phyloP scores from a whole-genome alignment of 2,888 invertebrate species.

The Drosophila sordidula region DNA sequence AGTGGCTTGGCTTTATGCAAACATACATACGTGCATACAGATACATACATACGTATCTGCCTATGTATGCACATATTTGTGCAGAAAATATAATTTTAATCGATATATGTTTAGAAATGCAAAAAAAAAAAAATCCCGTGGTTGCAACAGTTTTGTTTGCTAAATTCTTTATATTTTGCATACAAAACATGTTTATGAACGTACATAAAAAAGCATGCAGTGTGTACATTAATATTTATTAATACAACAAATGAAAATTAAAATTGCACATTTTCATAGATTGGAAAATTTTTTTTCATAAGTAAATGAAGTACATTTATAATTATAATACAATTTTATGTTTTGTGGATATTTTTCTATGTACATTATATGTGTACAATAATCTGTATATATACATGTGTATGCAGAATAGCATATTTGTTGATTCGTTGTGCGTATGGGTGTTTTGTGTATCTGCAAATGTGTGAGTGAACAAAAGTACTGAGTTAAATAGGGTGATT shows the following conservation, averaged over 20 bases:
- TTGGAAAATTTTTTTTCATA: neutral
- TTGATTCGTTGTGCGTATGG: constrained; percentile 20
- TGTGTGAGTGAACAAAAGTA: constrained; percentile 44
- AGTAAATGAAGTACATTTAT: neutral
- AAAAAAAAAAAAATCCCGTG: neutral
- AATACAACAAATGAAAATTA: neutral
- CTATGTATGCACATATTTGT: constrained; percentile 26
- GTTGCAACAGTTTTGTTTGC: neutral
- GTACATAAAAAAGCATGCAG: neutral
- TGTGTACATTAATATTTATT: neutral
- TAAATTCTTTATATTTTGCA: neutral
- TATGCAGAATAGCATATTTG: constrained; percentile 20
- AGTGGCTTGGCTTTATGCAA: constrained; percentile 60
- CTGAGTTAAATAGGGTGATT: constrained; percentile 74
- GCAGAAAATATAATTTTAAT: constrained; percentile 33
- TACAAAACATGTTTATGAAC: neutral
- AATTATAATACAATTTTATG: neutral
- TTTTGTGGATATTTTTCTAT: neutral
- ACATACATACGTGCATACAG: constrained; percentile 28
- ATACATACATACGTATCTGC: constrained; percentile 28
- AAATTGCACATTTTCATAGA: neutral
- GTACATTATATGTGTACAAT: constrained; percentile 6
- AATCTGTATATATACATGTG: constrained; percentile 3
- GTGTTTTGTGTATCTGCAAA: constrained; percentile 27
- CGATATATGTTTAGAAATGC: constrained; percentile 16